Conservation (phyloP, 2,113 vertebrate genomes). For the Lagopus leucura region DNA sequence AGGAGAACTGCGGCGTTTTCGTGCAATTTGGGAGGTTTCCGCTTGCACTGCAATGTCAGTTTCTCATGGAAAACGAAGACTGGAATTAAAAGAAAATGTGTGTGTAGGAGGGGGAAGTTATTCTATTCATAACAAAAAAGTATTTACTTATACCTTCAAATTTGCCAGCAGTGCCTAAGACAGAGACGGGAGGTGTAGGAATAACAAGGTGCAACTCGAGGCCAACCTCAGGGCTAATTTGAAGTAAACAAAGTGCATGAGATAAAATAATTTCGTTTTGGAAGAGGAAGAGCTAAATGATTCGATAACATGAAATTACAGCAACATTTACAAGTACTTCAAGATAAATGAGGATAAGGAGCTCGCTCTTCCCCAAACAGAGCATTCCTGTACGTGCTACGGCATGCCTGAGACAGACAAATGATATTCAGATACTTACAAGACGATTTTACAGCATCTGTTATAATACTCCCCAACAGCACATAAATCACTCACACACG, state of each 20-base stretch:
- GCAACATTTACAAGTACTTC: constrained; percentile 42
- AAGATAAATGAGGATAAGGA: constrained; percentile 60
- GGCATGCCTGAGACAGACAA: constrained; percentile 31
- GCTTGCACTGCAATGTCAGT: constrained; percentile 12
- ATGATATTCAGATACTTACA: constrained; percentile 18
- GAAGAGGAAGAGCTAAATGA: constrained; percentile 62
- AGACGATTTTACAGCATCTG: constrained; percentile 19
- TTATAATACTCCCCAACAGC: not conserved
- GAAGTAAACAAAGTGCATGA: constrained; percentile 64
- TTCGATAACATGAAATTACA: constrained; percentile 60
- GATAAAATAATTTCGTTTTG: constrained; percentile 60
- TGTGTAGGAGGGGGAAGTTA: constrained; percentile 48
- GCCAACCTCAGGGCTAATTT: constrained; percentile 68
- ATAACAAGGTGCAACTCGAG: constrained; percentile 63
- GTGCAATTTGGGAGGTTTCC: constrained; percentile 39
- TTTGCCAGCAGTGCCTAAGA: constrained; percentile 39
- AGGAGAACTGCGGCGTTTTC: constrained; percentile 50
- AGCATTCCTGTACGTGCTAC: constrained; percentile 46
- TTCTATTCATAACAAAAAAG: constrained; percentile 62
- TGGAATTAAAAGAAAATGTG: constrained; percentile 49
- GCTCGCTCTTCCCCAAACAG: constrained; percentile 50
- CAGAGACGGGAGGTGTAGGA: constrained; percentile 25
- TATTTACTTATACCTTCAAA: constrained; percentile 51
- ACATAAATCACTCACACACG: not conserved
- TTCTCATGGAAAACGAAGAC: constrained; percentile 48